phyloP scores from a whole-genome alignment of 1,140 invertebrate species.

The Steinernema feltiae region DNA sequence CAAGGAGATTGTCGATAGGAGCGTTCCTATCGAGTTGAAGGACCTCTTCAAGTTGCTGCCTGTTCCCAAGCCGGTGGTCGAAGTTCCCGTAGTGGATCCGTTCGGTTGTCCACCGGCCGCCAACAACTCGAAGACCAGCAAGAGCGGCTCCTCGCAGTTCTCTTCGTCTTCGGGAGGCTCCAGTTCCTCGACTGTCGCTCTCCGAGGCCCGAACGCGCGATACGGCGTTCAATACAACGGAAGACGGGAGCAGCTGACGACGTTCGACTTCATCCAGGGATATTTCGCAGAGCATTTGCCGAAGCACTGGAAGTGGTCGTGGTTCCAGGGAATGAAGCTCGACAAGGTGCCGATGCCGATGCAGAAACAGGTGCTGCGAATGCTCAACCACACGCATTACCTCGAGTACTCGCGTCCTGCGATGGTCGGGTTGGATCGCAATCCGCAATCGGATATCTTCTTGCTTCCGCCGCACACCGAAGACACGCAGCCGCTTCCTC shows the following conservation, averaged over 20 bases:
- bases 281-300: neutral
- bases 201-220: neutral
- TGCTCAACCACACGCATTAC: slow-evolving; percentile 1
- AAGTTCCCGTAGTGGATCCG: neutral
- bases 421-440: neutral
- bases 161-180: neutral
- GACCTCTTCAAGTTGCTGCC: neutral
- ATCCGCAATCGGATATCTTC: neutral
- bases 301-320: slow-evolving; percentile 8
- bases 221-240: neutral
- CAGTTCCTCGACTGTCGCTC: neutral
- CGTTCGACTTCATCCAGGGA: slow-evolving; percentile 10
- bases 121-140: neutral
- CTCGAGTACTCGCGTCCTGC: neutral
- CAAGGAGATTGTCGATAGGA: neutral
- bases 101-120: neutral
- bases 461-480: neutral
- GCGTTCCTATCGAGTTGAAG: neutral
- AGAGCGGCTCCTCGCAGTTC: neutral
- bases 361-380: neutral
- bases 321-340: neutral
- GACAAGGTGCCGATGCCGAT: neutral
- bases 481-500: neutral
- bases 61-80: neutral
- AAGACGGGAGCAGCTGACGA: neutral